A percentile compares a stretch with the other conserved stretches of the same genome.
These are phyloP conservation scores for Nesidiocoris tenuis DNA, from an alignment of 2,888 invertebrate species.

Conservation along the genomic window DNA sequence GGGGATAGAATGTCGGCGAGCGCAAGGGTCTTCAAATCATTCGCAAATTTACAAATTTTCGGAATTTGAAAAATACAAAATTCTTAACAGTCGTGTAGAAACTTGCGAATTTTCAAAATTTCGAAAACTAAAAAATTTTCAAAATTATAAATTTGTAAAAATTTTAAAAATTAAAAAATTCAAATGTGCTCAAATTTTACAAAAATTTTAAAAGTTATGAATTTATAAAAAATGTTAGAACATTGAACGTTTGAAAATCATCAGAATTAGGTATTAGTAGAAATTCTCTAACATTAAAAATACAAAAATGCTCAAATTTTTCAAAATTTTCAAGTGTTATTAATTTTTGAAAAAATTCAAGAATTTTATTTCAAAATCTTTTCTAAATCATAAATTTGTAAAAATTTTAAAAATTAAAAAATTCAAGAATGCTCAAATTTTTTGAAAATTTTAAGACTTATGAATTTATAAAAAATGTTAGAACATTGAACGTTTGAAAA, in stretches of 20 bases:
- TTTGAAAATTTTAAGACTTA: neutral
- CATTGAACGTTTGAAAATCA: too few species aligned
- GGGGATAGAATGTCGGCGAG: neutral
- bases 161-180: neutral
- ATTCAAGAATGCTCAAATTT: neutral
- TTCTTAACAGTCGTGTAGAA: neutral
- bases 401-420: neutral
- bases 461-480: too few species aligned
- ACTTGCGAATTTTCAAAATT: neutral
- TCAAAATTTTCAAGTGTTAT: too few species aligned
- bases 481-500: too few species aligned
- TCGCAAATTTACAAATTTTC: neutral
- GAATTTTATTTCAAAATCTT: too few species aligned
- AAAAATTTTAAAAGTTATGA: neutral
- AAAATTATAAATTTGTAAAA: neutral
- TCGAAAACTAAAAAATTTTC: neutral
- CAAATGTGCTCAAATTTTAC: neutral
- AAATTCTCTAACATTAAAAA: too few species aligned
- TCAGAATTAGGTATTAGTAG: too few species aligned
- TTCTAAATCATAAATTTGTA: neutral
- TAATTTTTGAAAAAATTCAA: too few species aligned
- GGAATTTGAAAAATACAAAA: neutral
- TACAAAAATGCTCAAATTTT: too few species aligned
- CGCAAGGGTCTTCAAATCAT: neutral
- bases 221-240: too few species aligned